Base-by-base conservation (phyloP, 2,113 vertebrate genomes). In the Onychostruthus taczanowskii region DNA sequence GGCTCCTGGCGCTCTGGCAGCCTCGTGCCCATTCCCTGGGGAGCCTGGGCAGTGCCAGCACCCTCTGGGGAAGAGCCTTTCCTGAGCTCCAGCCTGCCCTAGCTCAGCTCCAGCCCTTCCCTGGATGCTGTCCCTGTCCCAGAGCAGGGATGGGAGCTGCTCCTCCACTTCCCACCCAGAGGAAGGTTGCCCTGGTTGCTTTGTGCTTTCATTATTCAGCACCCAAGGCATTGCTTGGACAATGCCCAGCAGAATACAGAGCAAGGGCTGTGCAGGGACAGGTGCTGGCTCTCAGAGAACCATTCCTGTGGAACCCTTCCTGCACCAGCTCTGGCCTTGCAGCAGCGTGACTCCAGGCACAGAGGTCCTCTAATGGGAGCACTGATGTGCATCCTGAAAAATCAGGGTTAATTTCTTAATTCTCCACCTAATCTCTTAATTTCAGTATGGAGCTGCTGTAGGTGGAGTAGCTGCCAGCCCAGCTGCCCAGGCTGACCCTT, bases 221-320 rank as follows among this genome's bases (percentile, higher is more conserved):
- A 18, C 5, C 11, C 35, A 37, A 56, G 64, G 16, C 52, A 35
- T 44, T 7, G 2, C 10, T 3, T n/a, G 66, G 22, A 3, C 30
- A 17, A 4, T 33, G 41, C 20, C 3, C 10, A 31, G 0, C 1
- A 1, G 16, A 62, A 58, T 12, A 11, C 1, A 24, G 9, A 7
- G 27, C 22, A 8, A 5, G 33, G 50, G 6, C 16, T 6, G 66
- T 5, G 26, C 47, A 3, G 2, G 1, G 46, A 30, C 23, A 23
- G 35, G 13, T 3, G 1, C 0, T 22, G 41, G 7, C 16, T 49
- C 55, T 9, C 77, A 31, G 15, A 24, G 17, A 10, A 0, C 1
- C n/a, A 1, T 19, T 52, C 2, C 22, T 2, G 0, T 4, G 20
- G 17, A 33, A 11, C 10, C 20, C 9, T 5, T 17, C 31, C 17